phyloP scores from a whole-genome alignment of 2,113 vertebrate species.

The Thamnophis sirtalis region DNA sequence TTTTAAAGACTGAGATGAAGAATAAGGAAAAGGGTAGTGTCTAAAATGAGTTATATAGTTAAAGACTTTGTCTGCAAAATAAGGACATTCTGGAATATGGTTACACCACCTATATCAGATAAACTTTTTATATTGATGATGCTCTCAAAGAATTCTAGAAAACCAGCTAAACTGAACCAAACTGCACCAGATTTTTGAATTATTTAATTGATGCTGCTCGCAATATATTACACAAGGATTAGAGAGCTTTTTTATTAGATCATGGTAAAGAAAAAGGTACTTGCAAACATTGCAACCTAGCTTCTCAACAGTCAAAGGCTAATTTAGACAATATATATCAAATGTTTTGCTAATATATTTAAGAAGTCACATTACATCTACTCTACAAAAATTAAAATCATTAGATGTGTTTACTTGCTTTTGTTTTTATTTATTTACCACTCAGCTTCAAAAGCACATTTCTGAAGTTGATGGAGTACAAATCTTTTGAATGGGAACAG shows the following conservation, averaged over 20 bases:
- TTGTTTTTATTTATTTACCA: background rate
- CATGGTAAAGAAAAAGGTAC: background rate
- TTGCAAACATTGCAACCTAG: background rate
- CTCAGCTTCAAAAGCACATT: background rate
- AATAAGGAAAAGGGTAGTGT: background rate
- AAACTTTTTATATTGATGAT: background rate
- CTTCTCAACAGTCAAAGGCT: background rate
- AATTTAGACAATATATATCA: background rate
- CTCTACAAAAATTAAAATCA: background rate
- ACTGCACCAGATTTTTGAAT: background rate
- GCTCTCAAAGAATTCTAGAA: background rate
- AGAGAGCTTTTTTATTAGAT: background rate
- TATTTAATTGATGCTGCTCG: background rate
- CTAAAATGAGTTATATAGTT: background rate
- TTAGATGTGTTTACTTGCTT: background rate
- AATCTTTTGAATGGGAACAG: background rate
- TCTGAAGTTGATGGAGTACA: background rate
- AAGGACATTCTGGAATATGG: background rate
- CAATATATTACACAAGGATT: background rate
- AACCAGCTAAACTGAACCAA: background rate
- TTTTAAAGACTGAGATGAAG: background rate
- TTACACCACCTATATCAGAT: background rate
- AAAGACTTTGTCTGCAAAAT: background rate
- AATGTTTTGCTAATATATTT: background rate
- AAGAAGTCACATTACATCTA: background rate